Evolutionary conservation across 2,888 invertebrate genomes (phyloP).

Genomic region (Thelaira solivaga): DNA sequence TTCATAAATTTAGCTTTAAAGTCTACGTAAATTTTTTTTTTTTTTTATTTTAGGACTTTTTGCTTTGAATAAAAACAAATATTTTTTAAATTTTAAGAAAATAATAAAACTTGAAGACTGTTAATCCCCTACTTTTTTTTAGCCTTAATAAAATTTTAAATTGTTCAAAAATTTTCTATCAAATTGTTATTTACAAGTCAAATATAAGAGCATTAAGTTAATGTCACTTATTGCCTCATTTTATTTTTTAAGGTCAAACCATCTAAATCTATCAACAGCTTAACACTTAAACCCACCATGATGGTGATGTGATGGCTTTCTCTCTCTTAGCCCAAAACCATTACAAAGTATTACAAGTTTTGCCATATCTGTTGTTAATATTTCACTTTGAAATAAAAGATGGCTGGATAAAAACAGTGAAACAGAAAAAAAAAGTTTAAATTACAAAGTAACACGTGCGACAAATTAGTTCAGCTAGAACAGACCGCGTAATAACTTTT

Average conservation of each 20-base stretch:
- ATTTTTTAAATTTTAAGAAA: too few species aligned
- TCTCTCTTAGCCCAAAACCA: too few species aligned
- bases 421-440: conserved; percentile 32
- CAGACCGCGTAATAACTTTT: conserved; percentile 46
- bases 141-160: too few species aligned
- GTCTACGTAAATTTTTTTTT: too few species aligned
- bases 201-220: not conserved
- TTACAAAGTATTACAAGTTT: not conserved
- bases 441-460: conserved; percentile 55
- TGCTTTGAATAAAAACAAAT: too few species aligned
- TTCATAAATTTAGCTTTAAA: too few species aligned
- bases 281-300: not conserved
- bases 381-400: conserved; percentile 27
- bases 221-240: not conserved
- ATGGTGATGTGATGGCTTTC: not conserved
- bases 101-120: too few species aligned
- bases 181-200: not conserved
- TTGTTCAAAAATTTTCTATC: too few species aligned
- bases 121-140: too few species aligned
- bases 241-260: too few species aligned
- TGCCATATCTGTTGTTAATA: conserved; percentile 1
- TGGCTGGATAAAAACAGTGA: not conserved
- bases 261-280: not conserved
- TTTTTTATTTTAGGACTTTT: too few species aligned
- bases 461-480: conserved; percentile 55